Percentiles rank a stretch among this genome's conserved stretches.
Conservation (phyloP, 2,888 invertebrate genomes). For the Limenitis camilla region DNA sequence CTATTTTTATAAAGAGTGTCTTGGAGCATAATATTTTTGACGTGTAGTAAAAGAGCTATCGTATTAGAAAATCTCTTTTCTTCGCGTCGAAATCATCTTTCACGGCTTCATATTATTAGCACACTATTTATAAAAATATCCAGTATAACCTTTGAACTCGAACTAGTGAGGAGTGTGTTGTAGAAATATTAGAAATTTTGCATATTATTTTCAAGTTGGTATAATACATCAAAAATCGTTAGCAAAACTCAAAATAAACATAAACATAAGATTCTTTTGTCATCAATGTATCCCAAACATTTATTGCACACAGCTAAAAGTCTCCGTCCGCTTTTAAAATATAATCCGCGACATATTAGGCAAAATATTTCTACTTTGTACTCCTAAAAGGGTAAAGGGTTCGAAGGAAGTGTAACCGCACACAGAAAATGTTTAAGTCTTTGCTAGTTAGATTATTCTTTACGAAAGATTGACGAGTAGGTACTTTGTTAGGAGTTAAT, state of each 20-base stretch:
- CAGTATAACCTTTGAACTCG: constrained; percentile 10
- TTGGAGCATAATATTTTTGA: constrained; percentile 17
- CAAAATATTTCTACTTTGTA: constrained; percentile 19
- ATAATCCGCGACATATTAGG: constrained; percentile 14
- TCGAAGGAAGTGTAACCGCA: constrained; percentile 18
- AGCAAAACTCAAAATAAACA: not conserved
- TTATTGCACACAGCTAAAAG: constrained; percentile 25
- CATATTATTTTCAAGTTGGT: constrained; percentile 1
- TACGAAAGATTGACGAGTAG: too few relatives aligned
- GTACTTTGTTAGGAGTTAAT: too few relatives aligned
- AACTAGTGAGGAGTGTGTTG: constrained; percentile 8
- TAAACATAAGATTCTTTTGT: not conserved
- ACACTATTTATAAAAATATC: constrained; percentile 25
- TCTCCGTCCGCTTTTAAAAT: constrained; percentile 32
- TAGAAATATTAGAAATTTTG: constrained; percentile 7
- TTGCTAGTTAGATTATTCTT: constrained; percentile 8
- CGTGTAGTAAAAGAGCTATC: constrained; percentile 9
- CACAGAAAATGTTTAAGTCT: constrained; percentile 18
- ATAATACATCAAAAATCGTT: not conserved
- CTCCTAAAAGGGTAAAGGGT: constrained; percentile 9
- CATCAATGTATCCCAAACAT: constrained; percentile 1
- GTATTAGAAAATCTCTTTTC: constrained; percentile 6
- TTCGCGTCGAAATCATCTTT: constrained; percentile 17
- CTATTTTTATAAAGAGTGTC: constrained; percentile 25
- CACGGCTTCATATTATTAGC: constrained; percentile 17